A percentile compares a stretch with the other conserved stretches of the same genome.
phyloP scores from a whole-genome alignment of 92 coral and sea anemone species.

The Palythoa heliodiscus region DNA sequence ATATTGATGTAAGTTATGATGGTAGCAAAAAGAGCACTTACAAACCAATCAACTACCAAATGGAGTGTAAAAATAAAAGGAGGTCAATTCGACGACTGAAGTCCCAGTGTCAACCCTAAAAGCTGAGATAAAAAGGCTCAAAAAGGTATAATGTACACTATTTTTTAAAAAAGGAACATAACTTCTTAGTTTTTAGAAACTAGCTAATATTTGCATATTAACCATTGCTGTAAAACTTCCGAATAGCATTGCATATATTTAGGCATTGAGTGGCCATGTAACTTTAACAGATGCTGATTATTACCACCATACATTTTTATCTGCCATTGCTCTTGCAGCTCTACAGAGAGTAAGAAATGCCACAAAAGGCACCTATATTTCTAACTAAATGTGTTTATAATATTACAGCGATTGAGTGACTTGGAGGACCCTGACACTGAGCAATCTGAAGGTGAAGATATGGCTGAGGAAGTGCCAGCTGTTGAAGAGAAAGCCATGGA shows the following conservation, averaged over 20 bases:
- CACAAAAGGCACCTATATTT: background rate
- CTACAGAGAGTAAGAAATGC: background rate
- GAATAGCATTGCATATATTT: constrained; percentile 2
- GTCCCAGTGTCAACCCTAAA: constrained; percentile 15
- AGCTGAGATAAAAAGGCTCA: constrained; percentile 5
- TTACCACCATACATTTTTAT: constrained; percentile 5
- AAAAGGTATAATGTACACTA: constrained; percentile 1
- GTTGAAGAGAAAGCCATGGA: background rate
- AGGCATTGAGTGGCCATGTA: constrained; percentile 12
- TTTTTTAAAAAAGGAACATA: background rate
- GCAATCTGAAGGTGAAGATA: background rate
- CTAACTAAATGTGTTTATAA: background rate
- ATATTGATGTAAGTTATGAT: too few relatives aligned
- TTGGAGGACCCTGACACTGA: background rate
- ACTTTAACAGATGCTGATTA: background rate
- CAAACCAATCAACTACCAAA: background rate
- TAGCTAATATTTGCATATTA: background rate
- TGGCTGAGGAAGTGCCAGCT: background rate
- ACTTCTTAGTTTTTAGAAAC: constrained; percentile 2
- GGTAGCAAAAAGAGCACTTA: background rate
- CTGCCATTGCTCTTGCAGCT: background rate
- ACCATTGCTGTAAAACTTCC: background rate
- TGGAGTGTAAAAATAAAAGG: constrained; percentile 8
- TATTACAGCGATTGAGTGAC: constrained; percentile 3
- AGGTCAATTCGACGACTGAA: constrained; percentile 18